Conservation (phyloP, 2,113 vertebrate species). For the Siniperca knerii region DNA sequence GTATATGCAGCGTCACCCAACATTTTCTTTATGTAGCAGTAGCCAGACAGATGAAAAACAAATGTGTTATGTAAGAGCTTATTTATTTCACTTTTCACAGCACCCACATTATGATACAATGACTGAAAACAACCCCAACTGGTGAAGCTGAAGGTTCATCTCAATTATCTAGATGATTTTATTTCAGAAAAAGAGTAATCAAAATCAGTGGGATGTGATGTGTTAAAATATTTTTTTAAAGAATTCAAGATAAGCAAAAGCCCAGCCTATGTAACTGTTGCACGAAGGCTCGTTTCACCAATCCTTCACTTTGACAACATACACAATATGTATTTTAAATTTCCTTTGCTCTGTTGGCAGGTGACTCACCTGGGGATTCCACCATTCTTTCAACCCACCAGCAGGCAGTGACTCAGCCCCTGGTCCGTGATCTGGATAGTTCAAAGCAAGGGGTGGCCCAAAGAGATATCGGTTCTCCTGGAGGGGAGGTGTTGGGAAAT, state of each 20-base stretch:
- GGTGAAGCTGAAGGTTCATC: background rate
- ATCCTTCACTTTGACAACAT: background rate
- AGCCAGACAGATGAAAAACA: background rate
- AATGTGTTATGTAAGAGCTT: background rate
- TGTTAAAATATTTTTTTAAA: background rate
- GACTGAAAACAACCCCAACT: background rate
- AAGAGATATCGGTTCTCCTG: slow-evolving; percentile 37
- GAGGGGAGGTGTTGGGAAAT: slow-evolving; percentile 71
- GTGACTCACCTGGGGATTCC: slow-evolving; percentile 37
- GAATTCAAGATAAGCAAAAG: background rate
- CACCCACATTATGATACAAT: background rate
- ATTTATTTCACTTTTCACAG: background rate
- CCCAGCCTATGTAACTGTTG: background rate
- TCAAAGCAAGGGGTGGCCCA: slow-evolving; percentile 38
- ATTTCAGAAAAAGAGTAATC: background rate
- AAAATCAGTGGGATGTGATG: background rate
- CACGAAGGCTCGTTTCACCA: background rate
- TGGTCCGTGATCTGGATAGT: slow-evolving; percentile 37
- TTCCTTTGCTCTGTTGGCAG: slow-evolving; percentile 54
- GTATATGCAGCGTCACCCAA: background rate
- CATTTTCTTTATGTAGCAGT: background rate
- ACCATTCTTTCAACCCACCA: background rate
- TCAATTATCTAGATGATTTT: background rate
- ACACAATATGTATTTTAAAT: slow-evolving; percentile 7
- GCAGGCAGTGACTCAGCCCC: slow-evolving; percentile 49